Evolutionary conservation across 2,888 invertebrate genomes (phyloP), one percentile per base, ranked within the genome.

Genomic region (Schizaphis graminum): DNA sequence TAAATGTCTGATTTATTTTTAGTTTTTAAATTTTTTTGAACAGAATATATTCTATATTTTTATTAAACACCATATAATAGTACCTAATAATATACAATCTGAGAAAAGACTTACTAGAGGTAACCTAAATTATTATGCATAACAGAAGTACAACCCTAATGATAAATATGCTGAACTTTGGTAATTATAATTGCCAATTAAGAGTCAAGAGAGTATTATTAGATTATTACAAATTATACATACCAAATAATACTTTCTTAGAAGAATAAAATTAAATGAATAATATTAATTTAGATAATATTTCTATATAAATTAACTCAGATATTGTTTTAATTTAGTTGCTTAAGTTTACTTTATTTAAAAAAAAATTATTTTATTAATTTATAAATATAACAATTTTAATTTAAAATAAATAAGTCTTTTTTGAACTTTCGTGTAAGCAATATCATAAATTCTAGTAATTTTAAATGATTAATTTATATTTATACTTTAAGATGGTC

Each of bases 101-200:
- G 49, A 49, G 41, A 53, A 41, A 88, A 47, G 47, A 67, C 85
- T 28, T n/a, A 91, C 49, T 35, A 35, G 28, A 87, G 28, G 49
- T 67, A 35, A 10, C 21, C 49, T 87, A 88, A 87, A 92, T 67
- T 92, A 92, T 67, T 87, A 92, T 92, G 61, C 92, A 67, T 87
- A 87, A 24, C 87, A 87, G 49, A 26, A 67, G 67, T 87, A 61
- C 28, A 87, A 67, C 84, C 35, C 61, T 26, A 26, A 92, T 87
- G 92, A 92, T 92, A 92, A 92, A 92, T 87, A 87, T 49, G 53
- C 3, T 35, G 88, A 88, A 92, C 87, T 92, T 92, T 92, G 87
- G 87, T 87, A 88, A 92, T 92, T 92, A 88, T 92, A 67, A 87
- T 92, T 87, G 92, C 67, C 87, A 87, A 92, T 92, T 67, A 88